These are phyloP conservation scores for Pagetopsis macropterus DNA, from an alignment of 2,797 vertebrate species.

Conservation along the genomic window DNA sequence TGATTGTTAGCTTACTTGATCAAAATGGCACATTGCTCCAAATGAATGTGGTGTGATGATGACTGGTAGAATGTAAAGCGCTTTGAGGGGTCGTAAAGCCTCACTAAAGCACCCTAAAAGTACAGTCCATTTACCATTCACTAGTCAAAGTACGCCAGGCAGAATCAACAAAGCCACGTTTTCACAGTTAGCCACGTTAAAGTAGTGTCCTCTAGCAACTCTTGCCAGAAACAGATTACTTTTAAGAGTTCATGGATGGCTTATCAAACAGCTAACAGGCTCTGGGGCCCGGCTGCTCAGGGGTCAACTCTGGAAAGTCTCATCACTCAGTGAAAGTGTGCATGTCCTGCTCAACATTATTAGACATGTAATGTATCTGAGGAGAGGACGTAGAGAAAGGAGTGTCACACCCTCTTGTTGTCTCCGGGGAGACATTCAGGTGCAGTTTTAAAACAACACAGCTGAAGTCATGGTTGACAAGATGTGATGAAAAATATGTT, in stretches of 20 bases:
- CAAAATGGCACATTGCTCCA: too few relatives aligned
- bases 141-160: neutral
- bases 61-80: too few relatives aligned
- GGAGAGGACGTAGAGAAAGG: neutral
- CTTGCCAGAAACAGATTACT: conserved; percentile 4
- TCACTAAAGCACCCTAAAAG: too few relatives aligned
- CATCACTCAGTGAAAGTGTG: neutral
- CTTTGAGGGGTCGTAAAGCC: too few relatives aligned
- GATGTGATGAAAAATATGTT: neutral
- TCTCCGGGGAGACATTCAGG: neutral
- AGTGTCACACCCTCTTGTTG: neutral
- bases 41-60: too few relatives aligned
- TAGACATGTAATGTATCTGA: too few relatives aligned
- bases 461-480: neutral
- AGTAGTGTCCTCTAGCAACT: too few relatives aligned
- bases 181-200: neutral
- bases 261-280: conserved; percentile 5
- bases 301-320: conserved; percentile 6
- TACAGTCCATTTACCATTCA: too few relatives aligned
- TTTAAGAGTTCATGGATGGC: neutral
- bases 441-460: neutral
- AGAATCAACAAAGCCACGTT: neutral
- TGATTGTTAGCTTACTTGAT: too few relatives aligned
- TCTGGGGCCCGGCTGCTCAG: conserved; percentile 5
- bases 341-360: neutral